Evolutionary conservation across 2,888 invertebrate genomes (phyloP).

Genomic region (Adela reaumurella): DNA sequence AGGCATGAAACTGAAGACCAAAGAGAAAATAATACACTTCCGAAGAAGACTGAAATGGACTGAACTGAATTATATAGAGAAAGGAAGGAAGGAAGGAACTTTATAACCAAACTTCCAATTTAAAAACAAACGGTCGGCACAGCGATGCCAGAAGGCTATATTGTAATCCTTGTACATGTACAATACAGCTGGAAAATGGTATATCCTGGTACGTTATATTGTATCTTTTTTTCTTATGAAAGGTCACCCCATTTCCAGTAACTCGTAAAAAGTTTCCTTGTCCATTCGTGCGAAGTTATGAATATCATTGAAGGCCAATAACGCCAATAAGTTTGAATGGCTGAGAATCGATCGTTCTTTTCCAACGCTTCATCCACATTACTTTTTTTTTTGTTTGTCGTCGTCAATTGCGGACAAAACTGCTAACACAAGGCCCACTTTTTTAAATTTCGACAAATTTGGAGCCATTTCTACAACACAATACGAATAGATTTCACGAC

Average conservation of each 20-base stretch:
- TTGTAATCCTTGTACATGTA: too few relatives aligned
- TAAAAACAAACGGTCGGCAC: too few relatives aligned
- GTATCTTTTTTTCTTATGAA: neutral
- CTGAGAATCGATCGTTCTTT: neutral
- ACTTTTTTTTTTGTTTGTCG: slow-evolving; percentile 1
- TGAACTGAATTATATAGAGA: too few relatives aligned
- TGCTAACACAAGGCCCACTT: slow-evolving; percentile 1
- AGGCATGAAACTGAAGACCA: too few relatives aligned
- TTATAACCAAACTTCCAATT: too few relatives aligned
- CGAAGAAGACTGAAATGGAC: too few relatives aligned
- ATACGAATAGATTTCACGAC: slow-evolving; percentile 1
- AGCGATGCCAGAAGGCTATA: too few relatives aligned
- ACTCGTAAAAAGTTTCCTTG: neutral
- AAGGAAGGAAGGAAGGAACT: too few relatives aligned
- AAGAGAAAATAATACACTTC: too few relatives aligned
- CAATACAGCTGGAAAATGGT: too few relatives aligned
- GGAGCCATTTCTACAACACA: slow-evolving; percentile 1
- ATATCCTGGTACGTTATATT: too few relatives aligned
- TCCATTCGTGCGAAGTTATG: neutral
- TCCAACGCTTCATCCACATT: neutral
- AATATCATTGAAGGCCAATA: neutral
- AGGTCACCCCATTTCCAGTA: neutral
- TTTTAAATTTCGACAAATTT: slow-evolving; percentile 2
- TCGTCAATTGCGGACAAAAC: neutral
- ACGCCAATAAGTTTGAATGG: too few relatives aligned